These are phyloP conservation scores for Prunella strophiata DNA, from an alignment of 2,797 vertebrate species.

Conservation along the genomic window DNA sequence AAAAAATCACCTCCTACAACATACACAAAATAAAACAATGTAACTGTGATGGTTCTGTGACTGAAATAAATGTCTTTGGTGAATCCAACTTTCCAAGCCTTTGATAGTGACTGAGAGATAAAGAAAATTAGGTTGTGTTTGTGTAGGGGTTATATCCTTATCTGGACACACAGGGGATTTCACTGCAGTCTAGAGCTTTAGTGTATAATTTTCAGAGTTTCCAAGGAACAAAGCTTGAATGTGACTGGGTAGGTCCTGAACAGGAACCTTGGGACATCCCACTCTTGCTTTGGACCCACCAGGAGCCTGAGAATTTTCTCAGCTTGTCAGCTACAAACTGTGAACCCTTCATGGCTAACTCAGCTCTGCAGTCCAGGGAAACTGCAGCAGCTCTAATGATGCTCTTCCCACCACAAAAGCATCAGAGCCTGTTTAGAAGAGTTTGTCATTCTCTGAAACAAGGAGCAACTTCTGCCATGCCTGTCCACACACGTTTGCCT, in stretches of 20 bases:
- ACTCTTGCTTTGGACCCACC: neutral
- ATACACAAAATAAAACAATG: neutral
- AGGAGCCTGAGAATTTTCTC: neutral
- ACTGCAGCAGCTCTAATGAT: neutral
- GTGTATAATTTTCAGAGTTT: neutral
- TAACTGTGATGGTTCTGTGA: neutral
- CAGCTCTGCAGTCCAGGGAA: neutral
- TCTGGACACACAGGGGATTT: neutral
- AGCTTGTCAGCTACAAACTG: neutral
- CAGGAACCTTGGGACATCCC: neutral
- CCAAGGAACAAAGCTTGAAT: neutral
- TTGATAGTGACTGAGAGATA: neutral
- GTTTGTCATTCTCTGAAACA: neutral
- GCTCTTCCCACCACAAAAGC: neutral
- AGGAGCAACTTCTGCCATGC: neutral
- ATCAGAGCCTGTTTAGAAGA: neutral
- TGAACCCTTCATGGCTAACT: neutral
- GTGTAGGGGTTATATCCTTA: neutral
- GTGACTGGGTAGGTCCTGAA: too few species aligned
- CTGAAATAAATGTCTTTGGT: neutral
- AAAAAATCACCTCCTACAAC: neutral
- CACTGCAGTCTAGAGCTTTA: neutral
- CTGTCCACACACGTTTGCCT: neutral
- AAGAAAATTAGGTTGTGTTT: neutral
- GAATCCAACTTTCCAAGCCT: neutral